Percentiles rank a stretch among this genome's conserved stretches.
Conservation (phyloP, 2,888 invertebrate species). For the Ommatoiulus sabulosus region DNA sequence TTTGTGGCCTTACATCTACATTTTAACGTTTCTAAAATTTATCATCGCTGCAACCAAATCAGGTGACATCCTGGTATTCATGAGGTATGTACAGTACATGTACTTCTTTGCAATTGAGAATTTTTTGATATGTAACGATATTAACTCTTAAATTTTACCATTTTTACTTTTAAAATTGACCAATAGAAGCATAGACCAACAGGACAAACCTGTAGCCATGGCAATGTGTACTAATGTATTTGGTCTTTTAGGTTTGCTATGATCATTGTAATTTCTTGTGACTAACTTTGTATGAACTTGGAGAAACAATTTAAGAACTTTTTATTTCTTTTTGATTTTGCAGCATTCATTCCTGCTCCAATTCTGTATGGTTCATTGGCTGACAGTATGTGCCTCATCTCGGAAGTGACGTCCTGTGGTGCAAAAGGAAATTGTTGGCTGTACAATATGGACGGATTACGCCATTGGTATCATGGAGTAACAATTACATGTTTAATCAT, state of each 20-base stretch:
- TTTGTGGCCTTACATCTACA: constrained; percentile 64
- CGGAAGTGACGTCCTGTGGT: constrained; percentile 75
- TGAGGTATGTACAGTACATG: constrained; percentile 17
- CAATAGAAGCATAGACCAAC: background rate
- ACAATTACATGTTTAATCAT: constrained; percentile 73
- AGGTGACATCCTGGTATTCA: constrained; percentile 74
- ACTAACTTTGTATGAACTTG: too few relatives aligned
- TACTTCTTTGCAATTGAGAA: background rate
- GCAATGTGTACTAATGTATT: background rate
- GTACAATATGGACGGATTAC: constrained; percentile 74
- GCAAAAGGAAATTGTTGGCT: constrained; percentile 76
- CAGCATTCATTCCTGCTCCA: constrained; percentile 75
- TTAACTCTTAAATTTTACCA: background rate
- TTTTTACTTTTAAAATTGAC: background rate
- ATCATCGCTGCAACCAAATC: constrained; percentile 76
- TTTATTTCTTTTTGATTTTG: too few relatives aligned
- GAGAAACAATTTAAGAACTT: too few relatives aligned
- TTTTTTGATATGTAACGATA: too few relatives aligned
- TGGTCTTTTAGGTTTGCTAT: constrained; percentile 70
- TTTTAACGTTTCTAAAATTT: constrained; percentile 71
- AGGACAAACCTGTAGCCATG: constrained; percentile 47
- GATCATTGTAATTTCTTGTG: background rate
- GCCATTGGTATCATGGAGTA: constrained; percentile 72
- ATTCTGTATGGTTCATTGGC: constrained; percentile 79
- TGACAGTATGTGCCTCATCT: constrained; percentile 77